Evolutionary conservation across 2,888 invertebrate species (phyloP).

Genomic region (Andrena bicolor): DNA sequence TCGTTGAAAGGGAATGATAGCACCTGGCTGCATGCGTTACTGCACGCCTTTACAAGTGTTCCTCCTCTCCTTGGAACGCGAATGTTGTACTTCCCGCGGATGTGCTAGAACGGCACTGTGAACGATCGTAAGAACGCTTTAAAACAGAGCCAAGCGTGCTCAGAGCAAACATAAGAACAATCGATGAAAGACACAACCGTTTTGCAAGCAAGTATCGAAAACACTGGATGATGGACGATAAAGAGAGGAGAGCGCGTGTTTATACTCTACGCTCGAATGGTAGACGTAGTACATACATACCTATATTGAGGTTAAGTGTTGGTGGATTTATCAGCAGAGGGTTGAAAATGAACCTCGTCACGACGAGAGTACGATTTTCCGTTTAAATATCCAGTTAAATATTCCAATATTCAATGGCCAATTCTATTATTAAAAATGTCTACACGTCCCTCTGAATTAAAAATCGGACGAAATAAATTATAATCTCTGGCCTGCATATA

Average conservation of each 20-base stretch:
- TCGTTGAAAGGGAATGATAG: slow-evolving; percentile 80
- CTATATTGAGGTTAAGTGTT: no score
- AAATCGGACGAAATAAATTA: no score
- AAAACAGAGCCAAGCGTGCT: slow-evolving; percentile 42
- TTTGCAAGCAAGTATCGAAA: slow-evolving; percentile 14
- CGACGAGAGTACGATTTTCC: no score
- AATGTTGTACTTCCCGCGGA: slow-evolving; percentile 46
- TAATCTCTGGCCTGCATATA: no score
- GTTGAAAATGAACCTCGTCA: no score
- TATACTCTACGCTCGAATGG: not conserved
- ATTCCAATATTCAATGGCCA: no score
- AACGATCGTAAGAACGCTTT: slow-evolving; percentile 50
- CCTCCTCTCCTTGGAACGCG: slow-evolving; percentile 48
- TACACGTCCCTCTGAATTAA: no score
- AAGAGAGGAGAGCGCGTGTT: not conserved
- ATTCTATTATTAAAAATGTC: no score
- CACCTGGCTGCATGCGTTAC: slow-evolving; percentile 78
- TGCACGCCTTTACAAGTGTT: slow-evolving; percentile 64
- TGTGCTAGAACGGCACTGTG: slow-evolving; percentile 42
- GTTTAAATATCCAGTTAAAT: no score
- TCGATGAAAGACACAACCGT: slow-evolving; percentile 6
- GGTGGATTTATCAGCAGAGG: no score
- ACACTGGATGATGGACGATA: not conserved
- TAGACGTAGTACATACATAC: no score
- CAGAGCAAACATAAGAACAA: slow-evolving; percentile 25